Conservation (phyloP, 2,888 invertebrate species). For the Drosophila setosimentum region DNA sequence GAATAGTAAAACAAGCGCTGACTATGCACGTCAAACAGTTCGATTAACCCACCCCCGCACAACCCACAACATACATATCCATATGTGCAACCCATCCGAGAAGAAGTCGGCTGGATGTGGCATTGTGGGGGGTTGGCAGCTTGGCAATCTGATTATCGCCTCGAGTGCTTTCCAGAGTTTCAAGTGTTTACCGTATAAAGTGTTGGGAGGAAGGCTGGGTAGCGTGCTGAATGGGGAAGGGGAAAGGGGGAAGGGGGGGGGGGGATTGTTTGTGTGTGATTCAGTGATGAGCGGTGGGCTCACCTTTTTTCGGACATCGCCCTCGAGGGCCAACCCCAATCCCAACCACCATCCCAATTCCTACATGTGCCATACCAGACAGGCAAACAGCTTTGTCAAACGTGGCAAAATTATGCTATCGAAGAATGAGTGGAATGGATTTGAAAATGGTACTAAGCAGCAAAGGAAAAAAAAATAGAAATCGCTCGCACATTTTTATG, state of each 20-base stretch:
- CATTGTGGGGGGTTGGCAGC: slow-evolving; percentile 8
- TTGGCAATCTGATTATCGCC: slow-evolving; percentile 74
- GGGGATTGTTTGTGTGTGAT: not conserved
- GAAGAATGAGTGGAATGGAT: slow-evolving; percentile 33
- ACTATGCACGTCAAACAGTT: slow-evolving; percentile 60
- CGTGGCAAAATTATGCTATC: slow-evolving; percentile 66
- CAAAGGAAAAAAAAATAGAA: slow-evolving; percentile 17
- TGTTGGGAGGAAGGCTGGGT: not conserved
- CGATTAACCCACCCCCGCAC: slow-evolving; percentile 37
- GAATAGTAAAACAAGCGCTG: slow-evolving; percentile 65
- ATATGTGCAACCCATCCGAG: slow-evolving; percentile 3
- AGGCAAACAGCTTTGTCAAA: slow-evolving; percentile 40
- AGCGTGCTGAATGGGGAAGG: not conserved
- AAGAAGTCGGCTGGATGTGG: no score
- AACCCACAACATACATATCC: not conserved
- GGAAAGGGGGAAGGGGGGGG: no score
- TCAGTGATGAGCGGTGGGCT: slow-evolving; percentile 9
- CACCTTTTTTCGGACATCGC: slow-evolving; percentile 23
- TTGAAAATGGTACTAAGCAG: slow-evolving; percentile 10
- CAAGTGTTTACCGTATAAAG: slow-evolving; percentile 24
- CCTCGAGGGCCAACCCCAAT: not conserved
- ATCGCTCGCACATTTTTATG: slow-evolving; percentile 45
- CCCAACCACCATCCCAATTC: not conserved
- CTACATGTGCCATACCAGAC: not conserved
- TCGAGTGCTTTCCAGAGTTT: slow-evolving; percentile 55